phyloP scores from a whole-genome alignment of 2,113 vertebrate species.

The Gambusia affinis region DNA sequence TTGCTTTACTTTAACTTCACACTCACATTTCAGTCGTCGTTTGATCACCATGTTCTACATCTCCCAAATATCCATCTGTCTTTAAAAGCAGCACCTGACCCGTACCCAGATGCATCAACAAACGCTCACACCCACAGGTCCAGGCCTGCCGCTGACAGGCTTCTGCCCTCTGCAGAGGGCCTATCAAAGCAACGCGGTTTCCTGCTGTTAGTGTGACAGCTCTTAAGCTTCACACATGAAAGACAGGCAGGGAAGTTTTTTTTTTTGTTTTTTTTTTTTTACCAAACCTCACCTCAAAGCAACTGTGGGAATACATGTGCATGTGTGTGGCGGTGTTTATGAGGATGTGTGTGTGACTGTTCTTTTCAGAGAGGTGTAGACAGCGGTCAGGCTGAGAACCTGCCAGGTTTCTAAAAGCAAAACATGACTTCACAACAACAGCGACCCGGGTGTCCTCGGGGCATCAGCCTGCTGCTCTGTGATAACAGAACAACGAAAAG shows the following conservation, averaged over 20 bases:
- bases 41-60: neutral
- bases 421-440: constrained; percentile 54
- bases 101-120: constrained; percentile 16
- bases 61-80: neutral
- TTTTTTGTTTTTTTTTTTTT: no score
- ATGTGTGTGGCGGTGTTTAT: constrained; percentile 25
- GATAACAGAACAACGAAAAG: constrained; percentile 30
- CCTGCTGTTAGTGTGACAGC: constrained; percentile 59
- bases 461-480: constrained; percentile 40
- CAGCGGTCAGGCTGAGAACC: constrained; percentile 40
- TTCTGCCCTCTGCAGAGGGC: constrained; percentile 34
- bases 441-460: constrained; percentile 16
- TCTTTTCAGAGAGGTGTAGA: constrained; percentile 58
- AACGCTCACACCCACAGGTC: constrained; percentile 32
- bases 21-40: neutral
- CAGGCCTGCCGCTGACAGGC: constrained; percentile 38
- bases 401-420: constrained; percentile 52
- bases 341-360: constrained; percentile 17
- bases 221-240: constrained; percentile 71
- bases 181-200: constrained; percentile 65
- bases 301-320: constrained; percentile 9
- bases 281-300: constrained; percentile 56
- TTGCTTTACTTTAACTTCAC: neutral
- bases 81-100: constrained; percentile 18
- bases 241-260: constrained; percentile 64